phyloP scores from a whole-genome alignment of 2,113 vertebrate genomes.

The Lontra canadensis region DNA sequence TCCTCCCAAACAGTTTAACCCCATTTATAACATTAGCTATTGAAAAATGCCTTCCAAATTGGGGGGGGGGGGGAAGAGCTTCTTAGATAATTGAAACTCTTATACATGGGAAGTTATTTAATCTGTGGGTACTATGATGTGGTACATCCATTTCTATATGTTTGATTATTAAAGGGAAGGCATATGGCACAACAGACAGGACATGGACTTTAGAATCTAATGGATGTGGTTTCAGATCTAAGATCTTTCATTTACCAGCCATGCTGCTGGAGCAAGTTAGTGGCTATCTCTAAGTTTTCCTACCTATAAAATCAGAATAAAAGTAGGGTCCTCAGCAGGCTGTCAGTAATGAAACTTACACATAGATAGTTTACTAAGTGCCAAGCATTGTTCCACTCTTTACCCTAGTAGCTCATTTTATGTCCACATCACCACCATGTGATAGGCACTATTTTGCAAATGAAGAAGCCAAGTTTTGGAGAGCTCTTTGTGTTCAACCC shows the following conservation, averaged over 20 bases:
- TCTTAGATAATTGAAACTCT: neutral
- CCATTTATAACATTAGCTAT: neutral
- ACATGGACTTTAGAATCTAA: neutral
- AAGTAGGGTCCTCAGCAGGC: neutral
- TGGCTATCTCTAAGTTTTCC: neutral
- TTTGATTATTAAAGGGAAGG: constrained; percentile 9
- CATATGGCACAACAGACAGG: neutral
- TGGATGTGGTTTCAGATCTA: neutral
- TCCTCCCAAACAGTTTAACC: neutral
- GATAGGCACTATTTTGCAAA: neutral
- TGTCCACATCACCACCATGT: neutral
- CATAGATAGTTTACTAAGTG: neutral
- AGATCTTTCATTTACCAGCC: neutral
- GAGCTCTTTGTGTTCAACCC: neutral
- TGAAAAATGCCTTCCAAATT: neutral
- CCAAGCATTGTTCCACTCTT: neutral
- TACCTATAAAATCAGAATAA: neutral
- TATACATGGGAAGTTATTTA: neutral
- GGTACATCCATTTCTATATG: neutral
- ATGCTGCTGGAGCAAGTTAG: neutral
- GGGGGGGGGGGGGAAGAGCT: too few relatives aligned
- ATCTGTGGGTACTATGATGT: neutral
- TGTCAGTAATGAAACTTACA: neutral
- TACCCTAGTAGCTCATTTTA: neutral
- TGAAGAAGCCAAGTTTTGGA: neutral